A percentile compares a stretch with the other conserved stretches of the same genome.
These are phyloP conservation scores for Takifugu flavidus DNA, from an alignment of 2,113 vertebrate genomes.

Conservation along the genomic window DNA sequence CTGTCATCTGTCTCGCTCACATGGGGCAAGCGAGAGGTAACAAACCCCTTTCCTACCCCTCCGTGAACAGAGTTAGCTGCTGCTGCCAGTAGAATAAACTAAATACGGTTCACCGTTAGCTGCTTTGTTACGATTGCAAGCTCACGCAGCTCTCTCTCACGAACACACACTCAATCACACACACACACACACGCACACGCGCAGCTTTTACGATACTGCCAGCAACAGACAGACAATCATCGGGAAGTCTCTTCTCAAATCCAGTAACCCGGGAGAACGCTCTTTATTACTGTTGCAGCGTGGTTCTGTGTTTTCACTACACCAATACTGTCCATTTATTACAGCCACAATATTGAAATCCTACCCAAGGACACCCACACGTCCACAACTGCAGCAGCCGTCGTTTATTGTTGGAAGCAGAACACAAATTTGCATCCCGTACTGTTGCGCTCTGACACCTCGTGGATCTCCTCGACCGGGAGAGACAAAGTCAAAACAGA, in stretches of 20 bases:
- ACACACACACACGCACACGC: background rate
- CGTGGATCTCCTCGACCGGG: conserved; percentile 8
- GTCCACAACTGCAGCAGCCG: conserved; percentile 30
- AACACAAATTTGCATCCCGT: conserved; percentile 24
- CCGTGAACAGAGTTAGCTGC: conserved; percentile 30
- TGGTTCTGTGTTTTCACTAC: conserved; percentile 20
- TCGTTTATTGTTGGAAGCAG: conserved; percentile 32
- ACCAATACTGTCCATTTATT: conserved; percentile 31
- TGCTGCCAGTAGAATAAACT: conserved; percentile 10
- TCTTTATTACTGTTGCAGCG: conserved; percentile 25
- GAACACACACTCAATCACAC: conserved; percentile 1
- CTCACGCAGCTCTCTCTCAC: conserved; percentile 22
- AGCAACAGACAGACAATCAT: conserved; percentile 34
- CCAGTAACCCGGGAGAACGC: conserved; percentile 12
- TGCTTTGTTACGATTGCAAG: conserved; percentile 30
- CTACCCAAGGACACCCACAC: conserved; percentile 24
- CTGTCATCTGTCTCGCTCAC: conserved; percentile 36
- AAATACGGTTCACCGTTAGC: conserved; percentile 25
- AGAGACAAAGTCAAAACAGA: conserved; percentile 20
- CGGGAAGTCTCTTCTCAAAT: conserved; percentile 25
- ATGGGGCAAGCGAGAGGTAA: conserved; percentile 28
- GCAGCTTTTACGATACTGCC: conserved; percentile 10
- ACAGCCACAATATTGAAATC: conserved; percentile 22
- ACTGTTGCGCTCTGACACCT: conserved; percentile 23
- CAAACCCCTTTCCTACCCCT: background rate